Evolutionary conservation across 2,113 vertebrate species (phyloP).

Genomic region (Clarias magur): DNA sequence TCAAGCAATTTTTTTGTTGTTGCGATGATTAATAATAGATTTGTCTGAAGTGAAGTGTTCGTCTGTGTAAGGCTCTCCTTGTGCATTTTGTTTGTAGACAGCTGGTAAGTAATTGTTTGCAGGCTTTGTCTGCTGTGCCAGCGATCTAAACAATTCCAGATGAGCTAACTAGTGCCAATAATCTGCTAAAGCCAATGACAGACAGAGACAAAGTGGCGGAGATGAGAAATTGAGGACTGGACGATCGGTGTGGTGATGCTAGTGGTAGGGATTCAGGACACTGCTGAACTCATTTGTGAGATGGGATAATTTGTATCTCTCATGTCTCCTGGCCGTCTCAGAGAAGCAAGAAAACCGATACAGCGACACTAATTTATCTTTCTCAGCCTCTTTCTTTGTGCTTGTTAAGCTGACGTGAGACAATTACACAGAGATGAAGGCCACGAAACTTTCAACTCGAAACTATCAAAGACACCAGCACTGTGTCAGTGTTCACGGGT

Average conservation of each 20-base stretch:
- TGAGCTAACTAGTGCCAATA: conserved; percentile 61
- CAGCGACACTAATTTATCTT: conserved; percentile 65
- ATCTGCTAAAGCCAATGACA: conserved; percentile 67
- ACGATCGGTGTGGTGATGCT: background rate
- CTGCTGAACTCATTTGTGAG: conserved; percentile 65
- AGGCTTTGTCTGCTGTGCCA: background rate
- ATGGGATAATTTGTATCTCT: conserved; percentile 69
- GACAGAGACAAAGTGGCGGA: conserved; percentile 36
- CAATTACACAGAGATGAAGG: conserved; percentile 27
- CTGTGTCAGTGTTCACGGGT: conserved; percentile 20
- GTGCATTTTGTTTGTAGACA: conserved; percentile 32
- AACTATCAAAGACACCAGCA: background rate
- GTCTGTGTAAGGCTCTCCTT: conserved; percentile 18
- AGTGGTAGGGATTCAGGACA: conserved; percentile 55
- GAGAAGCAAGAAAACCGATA: conserved; percentile 60
- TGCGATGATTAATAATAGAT: conserved; percentile 36
- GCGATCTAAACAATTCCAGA: conserved; percentile 25
- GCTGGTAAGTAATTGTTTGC: conserved; percentile 38
- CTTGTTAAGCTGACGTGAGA: conserved; percentile 38
- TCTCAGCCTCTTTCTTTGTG: conserved; percentile 43
- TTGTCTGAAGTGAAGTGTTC: conserved; percentile 27
- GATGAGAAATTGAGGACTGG: conserved; percentile 15
- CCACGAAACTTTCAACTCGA: conserved; percentile 30
- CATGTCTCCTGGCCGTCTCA: conserved; percentile 63
- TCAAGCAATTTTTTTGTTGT: conserved; percentile 6